These are phyloP conservation scores for Zaprionus bogoriensis DNA, from an alignment of 2,888 invertebrate species.

Conservation along the genomic window DNA sequence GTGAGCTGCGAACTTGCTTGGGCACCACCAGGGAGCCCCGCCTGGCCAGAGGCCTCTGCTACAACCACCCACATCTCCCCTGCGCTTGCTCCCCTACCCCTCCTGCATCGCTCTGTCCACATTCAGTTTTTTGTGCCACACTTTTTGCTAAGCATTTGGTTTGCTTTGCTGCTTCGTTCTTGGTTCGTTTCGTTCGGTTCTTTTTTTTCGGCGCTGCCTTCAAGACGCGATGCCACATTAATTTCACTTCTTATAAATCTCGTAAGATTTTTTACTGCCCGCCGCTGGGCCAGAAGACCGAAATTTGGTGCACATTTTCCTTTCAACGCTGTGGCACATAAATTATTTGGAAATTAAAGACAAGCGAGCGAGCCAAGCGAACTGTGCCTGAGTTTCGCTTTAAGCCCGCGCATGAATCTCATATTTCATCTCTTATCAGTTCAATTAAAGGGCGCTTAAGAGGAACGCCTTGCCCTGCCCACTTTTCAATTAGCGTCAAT, in stretches of 20 bases:
- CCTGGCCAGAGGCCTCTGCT: slow-evolving; percentile 24
- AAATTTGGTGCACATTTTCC: slow-evolving; percentile 31
- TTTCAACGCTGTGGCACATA: slow-evolving; percentile 46
- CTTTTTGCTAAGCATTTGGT: slow-evolving; percentile 33
- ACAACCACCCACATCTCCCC: too few relatives aligned
- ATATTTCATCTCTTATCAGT: slow-evolving; percentile 63
- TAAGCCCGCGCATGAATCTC: slow-evolving; percentile 39
- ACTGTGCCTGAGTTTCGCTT: slow-evolving; percentile 9
- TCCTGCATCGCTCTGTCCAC: too few relatives aligned
- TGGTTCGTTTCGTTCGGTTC: slow-evolving; percentile 19
- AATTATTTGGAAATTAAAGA: slow-evolving; percentile 53
- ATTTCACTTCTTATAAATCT: slow-evolving; percentile 80
- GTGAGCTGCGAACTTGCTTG: slow-evolving; percentile 27
- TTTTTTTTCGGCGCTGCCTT: slow-evolving; percentile 20
- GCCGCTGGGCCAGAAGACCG: slow-evolving; percentile 5
- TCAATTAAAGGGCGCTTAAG: slow-evolving; percentile 25
- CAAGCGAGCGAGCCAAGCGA: background rate
- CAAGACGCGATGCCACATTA: slow-evolving; percentile 71
- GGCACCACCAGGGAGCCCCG: slow-evolving; percentile 18
- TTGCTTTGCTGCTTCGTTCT: slow-evolving; percentile 6
- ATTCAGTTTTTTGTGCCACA: slow-evolving; percentile 23
- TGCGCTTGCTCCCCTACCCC: slow-evolving; percentile 40
- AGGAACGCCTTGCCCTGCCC: slow-evolving; percentile 19
- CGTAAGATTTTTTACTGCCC: slow-evolving; percentile 47
- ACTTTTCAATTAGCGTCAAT: slow-evolving; percentile 73